Evolutionary conservation across 2,888 invertebrate species (phyloP).

Genomic region (Amorpha juglandis): DNA sequence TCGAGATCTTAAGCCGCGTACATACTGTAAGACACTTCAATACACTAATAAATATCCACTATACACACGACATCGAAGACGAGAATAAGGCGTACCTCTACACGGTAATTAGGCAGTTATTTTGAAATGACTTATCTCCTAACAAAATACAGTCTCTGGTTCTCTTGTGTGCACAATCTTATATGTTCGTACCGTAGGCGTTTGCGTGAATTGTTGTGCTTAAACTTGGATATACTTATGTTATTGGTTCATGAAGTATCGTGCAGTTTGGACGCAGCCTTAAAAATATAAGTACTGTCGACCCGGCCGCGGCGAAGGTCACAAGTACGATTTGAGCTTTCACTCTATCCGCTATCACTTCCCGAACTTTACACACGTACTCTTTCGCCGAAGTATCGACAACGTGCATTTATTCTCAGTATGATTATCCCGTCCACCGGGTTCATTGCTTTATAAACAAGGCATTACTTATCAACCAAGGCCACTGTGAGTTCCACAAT

Average conservation of each 20-base stretch:
- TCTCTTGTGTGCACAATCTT: conserved; percentile 17
- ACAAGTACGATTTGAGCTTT: conserved; percentile 12
- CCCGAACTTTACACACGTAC: conserved; percentile 33
- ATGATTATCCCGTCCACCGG: conserved; percentile 45
- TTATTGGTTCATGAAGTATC: conserved; percentile 34
- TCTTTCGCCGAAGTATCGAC: conserved; percentile 10
- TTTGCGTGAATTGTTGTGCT: conserved; percentile 7
- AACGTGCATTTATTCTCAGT: conserved; percentile 32
- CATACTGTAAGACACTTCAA: conserved; percentile 43
- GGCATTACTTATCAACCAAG: conserved; percentile 69
- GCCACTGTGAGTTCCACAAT: conserved; percentile 78
- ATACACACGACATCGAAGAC: conserved; percentile 28
- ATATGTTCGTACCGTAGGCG: conserved; percentile 7
- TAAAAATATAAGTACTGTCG: conserved; percentile 19
- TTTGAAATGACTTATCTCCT: conserved; percentile 19
- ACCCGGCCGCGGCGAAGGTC: neutral
- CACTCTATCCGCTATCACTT: conserved; percentile 33
- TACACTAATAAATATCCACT: conserved; percentile 9
- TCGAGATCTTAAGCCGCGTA: conserved; percentile 53
- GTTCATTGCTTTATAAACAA: conserved; percentile 71
- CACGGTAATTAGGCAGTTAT: conserved; percentile 21
- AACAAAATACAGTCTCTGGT: conserved; percentile 23
- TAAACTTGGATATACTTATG: conserved; percentile 5
- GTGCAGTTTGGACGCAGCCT: conserved; percentile 45
- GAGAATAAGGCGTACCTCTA: conserved; percentile 18